Conservation (phyloP, 2,113 vertebrate genomes). For the Polyodon spathula region DNA sequence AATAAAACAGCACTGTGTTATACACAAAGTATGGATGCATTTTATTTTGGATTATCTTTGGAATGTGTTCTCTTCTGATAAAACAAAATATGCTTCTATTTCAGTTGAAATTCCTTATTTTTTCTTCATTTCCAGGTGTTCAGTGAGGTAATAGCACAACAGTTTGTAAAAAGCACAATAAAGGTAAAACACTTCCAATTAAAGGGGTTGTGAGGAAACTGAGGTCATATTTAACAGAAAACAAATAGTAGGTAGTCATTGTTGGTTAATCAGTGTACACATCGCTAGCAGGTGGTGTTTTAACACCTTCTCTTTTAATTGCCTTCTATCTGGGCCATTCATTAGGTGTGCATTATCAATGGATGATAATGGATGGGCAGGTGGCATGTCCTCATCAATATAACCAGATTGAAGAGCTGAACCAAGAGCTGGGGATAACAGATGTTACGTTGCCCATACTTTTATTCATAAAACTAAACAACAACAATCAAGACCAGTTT, state of each 20-base stretch:
- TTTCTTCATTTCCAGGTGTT: constrained; percentile 59
- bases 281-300: constrained; percentile 68
- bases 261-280: constrained; percentile 70
- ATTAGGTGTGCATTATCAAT: constrained; percentile 60
- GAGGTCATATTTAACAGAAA: constrained; percentile 60
- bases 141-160: constrained; percentile 41
- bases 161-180: constrained; percentile 52
- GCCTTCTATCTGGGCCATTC: constrained; percentile 52
- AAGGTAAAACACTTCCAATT: constrained; percentile 46
- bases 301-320: constrained; percentile 66
- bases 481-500: too few species aligned
- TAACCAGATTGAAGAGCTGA: constrained; percentile 51
- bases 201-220: constrained; percentile 30
- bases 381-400: constrained; percentile 51
- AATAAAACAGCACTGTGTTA: too few species aligned
- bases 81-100: neutral
- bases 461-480: too few species aligned
- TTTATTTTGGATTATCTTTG: too few species aligned
- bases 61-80: too few species aligned
- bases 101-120: neutral
- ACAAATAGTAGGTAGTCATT: constrained; percentile 64
- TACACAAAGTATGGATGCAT: too few species aligned
- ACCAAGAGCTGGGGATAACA: constrained; percentile 26
- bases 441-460: too few species aligned
- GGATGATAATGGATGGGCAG: constrained; percentile 61